phyloP scores from a whole-genome alignment of 2,888 invertebrate species.

The Sarcophaga variegata region DNA sequence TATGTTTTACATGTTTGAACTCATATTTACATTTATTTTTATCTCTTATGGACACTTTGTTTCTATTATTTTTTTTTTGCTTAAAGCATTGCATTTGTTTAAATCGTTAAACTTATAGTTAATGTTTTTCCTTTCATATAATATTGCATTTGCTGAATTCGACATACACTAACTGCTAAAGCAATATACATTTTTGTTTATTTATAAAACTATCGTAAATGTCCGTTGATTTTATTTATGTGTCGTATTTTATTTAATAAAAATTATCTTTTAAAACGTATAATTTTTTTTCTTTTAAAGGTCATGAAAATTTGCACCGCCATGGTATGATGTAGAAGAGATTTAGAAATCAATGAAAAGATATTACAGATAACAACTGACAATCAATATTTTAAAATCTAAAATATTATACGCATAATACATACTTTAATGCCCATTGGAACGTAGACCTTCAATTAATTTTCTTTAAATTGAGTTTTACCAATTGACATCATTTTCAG shows the following conservation, averaged over 20 bases:
- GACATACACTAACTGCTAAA: neutral
- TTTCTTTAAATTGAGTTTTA: too few relatives aligned
- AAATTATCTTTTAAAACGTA: neutral
- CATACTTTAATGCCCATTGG: too few relatives aligned
- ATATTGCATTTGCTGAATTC: neutral
- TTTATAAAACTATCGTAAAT: slow-evolving; percentile 8
- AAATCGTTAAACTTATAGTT: neutral
- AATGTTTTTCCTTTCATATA: neutral
- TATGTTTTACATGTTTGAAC: neutral
- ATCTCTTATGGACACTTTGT: neutral
- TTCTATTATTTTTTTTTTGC: neutral
- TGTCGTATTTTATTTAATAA: slow-evolving; percentile 16
- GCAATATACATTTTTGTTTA: neutral
- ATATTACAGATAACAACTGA: too few relatives aligned
- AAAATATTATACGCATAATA: too few relatives aligned
- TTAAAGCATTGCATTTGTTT: neutral
- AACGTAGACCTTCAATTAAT: too few relatives aligned
- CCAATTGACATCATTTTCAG: too few relatives aligned
- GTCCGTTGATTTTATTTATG: neutral
- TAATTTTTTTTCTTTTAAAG: too few relatives aligned
- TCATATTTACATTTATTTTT: neutral
- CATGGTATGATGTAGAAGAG: too few relatives aligned
- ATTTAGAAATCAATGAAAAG: too few relatives aligned
- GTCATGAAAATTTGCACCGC: too few relatives aligned
- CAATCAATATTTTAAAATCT: too few relatives aligned